Evolutionary conservation across 2,797 vertebrate genomes (phyloP).

Genomic region (Momotus momota): DNA sequence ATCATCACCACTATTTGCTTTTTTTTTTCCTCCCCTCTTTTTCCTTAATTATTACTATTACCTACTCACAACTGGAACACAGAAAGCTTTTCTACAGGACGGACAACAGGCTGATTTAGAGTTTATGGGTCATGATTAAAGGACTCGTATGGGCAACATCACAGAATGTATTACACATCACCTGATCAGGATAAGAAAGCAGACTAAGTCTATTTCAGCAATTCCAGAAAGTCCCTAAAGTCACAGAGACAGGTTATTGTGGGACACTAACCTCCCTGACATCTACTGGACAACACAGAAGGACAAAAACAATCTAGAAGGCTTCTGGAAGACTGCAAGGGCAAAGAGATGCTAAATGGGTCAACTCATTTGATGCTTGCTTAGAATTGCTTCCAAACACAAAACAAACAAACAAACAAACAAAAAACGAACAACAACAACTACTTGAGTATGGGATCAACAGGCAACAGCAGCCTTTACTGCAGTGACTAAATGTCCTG

Average conservation of each 20-base stretch:
- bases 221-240: not conserved
- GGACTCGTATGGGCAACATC: rapidly evolving
- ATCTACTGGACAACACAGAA: not conserved
- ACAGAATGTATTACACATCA: not conserved
- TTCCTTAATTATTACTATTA: not conserved
- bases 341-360: not conserved
- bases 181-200: rapidly evolving
- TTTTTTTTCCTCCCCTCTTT: too few species aligned
- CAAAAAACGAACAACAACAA: not conserved
- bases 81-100: not conserved
- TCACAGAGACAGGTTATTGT: not conserved
- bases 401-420: not conserved
- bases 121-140: not conserved
- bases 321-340: not conserved
- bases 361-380: not conserved
- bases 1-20: not conserved
- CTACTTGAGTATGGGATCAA: not conserved
- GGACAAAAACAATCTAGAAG: not conserved
- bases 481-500: not conserved
- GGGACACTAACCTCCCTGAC: not conserved
- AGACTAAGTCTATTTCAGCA: not conserved
- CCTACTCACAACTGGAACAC: not conserved
- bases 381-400: not conserved
- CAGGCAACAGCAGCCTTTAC: not conserved
- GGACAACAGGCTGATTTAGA: not conserved